Evolutionary conservation across 2,888 invertebrate species (phyloP).

Genomic region (Molorchus minor): DNA sequence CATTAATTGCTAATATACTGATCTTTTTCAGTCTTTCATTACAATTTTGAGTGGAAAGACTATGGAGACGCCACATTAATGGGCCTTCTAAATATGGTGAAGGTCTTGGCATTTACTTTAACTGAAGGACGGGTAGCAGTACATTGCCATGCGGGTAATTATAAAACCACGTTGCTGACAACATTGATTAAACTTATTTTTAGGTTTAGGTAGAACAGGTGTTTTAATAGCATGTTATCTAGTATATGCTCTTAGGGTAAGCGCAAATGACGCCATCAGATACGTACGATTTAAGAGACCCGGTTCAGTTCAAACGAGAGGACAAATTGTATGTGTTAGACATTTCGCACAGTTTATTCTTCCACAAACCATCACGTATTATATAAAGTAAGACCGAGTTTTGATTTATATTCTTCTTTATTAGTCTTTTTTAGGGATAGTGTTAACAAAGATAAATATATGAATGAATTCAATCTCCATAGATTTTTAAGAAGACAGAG

Average conservation of each 20-base stretch:
- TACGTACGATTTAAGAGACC: conserved; percentile 80
- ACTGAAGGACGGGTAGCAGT: conserved; percentile 84
- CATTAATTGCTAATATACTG: not conserved
- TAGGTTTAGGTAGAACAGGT: conserved; percentile 84
- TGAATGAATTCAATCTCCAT: conserved; percentile 72
- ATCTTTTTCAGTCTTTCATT: conserved; percentile 91
- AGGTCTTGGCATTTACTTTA: conserved; percentile 85
- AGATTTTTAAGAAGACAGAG: conserved; percentile 77
- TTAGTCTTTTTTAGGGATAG: conserved; percentile 57
- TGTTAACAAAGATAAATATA: conserved; percentile 61
- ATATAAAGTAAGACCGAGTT: conserved; percentile 66
- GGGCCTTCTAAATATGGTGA: conserved; percentile 88
- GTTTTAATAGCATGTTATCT: conserved; percentile 88
- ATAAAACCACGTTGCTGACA: not conserved
- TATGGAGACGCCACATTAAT: conserved; percentile 82
- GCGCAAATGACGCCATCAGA: conserved; percentile 82
- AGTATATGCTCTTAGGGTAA: conserved; percentile 79
- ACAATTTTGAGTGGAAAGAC: conserved; percentile 89
- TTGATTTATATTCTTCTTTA: not conserved
- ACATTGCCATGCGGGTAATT: conserved; percentile 86
- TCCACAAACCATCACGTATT: conserved; percentile 79
- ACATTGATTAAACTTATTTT: conserved; percentile 6
- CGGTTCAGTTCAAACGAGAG: conserved; percentile 82
- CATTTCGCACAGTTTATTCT: conserved; percentile 83
- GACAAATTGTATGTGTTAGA: conserved; percentile 82